A percentile compares a stretch with the other conserved stretches of the same genome.
phyloP scores from a whole-genome alignment of 2,797 vertebrate species.

The Micrastur ruficollis region DNA sequence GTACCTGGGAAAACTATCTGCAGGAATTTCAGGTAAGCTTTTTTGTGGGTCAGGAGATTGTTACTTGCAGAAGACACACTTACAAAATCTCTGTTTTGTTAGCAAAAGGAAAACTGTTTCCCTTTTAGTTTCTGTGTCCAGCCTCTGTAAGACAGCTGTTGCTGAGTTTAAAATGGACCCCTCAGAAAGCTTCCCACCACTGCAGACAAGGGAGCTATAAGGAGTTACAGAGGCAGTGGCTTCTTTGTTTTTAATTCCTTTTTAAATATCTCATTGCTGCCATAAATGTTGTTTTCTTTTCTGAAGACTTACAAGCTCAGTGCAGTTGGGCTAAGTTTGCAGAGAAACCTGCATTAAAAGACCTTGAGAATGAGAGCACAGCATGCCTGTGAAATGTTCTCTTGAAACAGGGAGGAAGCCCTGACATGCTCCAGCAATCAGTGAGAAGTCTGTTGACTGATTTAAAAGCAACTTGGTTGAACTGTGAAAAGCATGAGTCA shows the following conservation, averaged over 20 bases:
- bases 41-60: background rate
- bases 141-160: background rate
- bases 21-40: background rate
- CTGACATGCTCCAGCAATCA: background rate
- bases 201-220: background rate
- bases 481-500: background rate
- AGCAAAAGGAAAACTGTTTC: background rate
- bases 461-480: background rate
- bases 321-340: background rate
- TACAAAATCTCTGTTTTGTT: background rate
- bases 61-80: background rate
- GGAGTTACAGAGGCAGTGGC: background rate
- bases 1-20: background rate
- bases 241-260: background rate
- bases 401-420: background rate
- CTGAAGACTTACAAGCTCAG: background rate
- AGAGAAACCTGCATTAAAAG: background rate
- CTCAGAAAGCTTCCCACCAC: background rate
- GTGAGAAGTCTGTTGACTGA: background rate
- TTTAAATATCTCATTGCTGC: background rate
- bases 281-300: background rate
- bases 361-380: background rate
- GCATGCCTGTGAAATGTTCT: background rate
- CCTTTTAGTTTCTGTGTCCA: background rate
- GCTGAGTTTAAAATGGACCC: background rate